These are phyloP conservation scores for Teleogryllus occipitalis DNA, from an alignment of 1,140 invertebrate genomes.

Conservation along the genomic window DNA sequence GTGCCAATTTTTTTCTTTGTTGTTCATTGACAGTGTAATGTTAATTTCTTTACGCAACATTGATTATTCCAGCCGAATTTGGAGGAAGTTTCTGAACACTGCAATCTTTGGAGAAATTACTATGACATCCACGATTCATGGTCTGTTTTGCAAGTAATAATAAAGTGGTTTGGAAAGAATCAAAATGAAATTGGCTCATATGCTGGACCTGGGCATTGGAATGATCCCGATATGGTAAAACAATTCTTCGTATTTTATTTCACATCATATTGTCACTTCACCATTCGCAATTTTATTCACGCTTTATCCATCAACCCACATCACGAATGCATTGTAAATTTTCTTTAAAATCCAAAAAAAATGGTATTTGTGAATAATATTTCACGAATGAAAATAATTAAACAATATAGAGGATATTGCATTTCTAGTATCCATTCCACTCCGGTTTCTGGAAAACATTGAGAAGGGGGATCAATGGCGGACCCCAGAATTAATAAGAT, in stretches of 20 bases:
- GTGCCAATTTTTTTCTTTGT: neutral
- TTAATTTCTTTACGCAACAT: slow-evolving; percentile 7
- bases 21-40: neutral
- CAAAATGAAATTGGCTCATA: slow-evolving; percentile 59
- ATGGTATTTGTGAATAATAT: no score
- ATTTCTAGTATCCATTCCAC: no score
- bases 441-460: no score
- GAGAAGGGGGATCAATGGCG: no score
- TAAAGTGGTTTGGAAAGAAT: slow-evolving; percentile 70
- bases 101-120: slow-evolving; percentile 85
- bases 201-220: slow-evolving; percentile 81
- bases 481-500: no score
- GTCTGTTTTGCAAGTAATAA: slow-evolving; percentile 59
- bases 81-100: slow-evolving; percentile 52
- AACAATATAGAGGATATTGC: no score
- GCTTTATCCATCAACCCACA: no score
- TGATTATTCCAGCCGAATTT: slow-evolving; percentile 57
- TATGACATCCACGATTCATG: slow-evolving; percentile 81
- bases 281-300: no score
- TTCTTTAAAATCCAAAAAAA: no score
- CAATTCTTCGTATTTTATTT: neutral
- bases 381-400: no score
- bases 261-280: no score
- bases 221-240: slow-evolving; percentile 83
- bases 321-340: no score